A percentile compares a stretch with the other conserved stretches of the same genome.
These are phyloP conservation scores for Limnodromus scolopaceus DNA, from an alignment of 2,797 vertebrate species.

Conservation along the genomic window DNA sequence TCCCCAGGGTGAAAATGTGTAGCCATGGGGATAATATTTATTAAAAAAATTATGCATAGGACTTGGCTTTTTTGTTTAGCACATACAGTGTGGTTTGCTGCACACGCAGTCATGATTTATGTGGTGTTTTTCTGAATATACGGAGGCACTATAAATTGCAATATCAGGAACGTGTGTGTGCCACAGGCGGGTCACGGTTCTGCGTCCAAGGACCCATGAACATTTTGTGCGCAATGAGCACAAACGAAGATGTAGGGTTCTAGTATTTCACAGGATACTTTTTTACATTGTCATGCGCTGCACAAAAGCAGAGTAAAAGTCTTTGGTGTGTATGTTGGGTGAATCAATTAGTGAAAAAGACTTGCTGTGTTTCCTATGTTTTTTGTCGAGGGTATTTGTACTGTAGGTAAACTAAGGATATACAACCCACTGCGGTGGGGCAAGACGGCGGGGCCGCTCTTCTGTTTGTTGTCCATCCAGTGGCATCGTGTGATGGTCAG, in stretches of 20 bases:
- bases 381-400: neutral
- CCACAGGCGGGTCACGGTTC: neutral
- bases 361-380: neutral
- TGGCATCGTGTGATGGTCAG: accelerated
- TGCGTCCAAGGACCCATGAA: neutral
- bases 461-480: accelerated
- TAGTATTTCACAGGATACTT: neutral
- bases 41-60: neutral
- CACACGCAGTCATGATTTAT: accelerated
- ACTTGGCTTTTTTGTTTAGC: neutral
- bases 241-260: neutral
- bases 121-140: neutral
- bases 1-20: neutral
- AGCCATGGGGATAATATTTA: neutral
- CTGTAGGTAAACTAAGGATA: accelerated
- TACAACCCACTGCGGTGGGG: accelerated
- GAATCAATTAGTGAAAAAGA: neutral
- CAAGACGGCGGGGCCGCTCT: accelerated
- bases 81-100: accelerated
- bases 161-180: too few species aligned
- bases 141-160: neutral
- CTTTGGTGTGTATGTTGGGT: accelerated
- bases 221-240: neutral
- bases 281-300: accelerated
- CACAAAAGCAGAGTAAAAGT: neutral